Evolutionary conservation across 2,797 vertebrate genomes (phyloP).

Genomic region (Pygocentrus nattereri): DNA sequence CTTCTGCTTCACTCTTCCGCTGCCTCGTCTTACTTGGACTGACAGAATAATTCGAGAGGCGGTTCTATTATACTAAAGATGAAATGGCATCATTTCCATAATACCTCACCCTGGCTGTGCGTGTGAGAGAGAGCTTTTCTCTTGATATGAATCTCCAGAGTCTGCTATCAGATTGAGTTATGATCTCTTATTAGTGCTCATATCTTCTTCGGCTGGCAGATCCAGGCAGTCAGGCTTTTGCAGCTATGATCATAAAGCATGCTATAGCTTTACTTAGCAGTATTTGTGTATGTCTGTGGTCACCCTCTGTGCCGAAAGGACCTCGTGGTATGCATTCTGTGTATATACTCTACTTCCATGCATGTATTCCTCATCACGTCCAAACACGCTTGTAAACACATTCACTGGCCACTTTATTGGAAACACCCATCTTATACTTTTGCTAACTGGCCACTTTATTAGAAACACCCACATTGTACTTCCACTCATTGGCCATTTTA

Average conservation of each 20-base stretch:
- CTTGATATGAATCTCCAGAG: conserved; percentile 3
- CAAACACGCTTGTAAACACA: too few species aligned
- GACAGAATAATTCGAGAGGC: neutral
- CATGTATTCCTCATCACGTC: too few species aligned
- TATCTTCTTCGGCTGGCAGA: conserved; percentile 15
- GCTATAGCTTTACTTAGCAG: neutral
- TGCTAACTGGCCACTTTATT: too few species aligned
- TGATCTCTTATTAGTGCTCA: conserved; percentile 29
- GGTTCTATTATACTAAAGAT: neutral
- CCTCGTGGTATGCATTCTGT: neutral
- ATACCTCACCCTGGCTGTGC: neutral
- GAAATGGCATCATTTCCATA: conserved; percentile 16
- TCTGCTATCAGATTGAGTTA: conserved; percentile 21
- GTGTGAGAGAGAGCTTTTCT: neutral
- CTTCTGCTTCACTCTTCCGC: neutral
- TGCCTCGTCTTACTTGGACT: neutral
- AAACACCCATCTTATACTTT: too few species aligned
- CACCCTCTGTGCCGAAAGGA: neutral
- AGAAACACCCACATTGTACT: too few species aligned
- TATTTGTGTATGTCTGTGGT: neutral
- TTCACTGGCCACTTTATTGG: too few species aligned
- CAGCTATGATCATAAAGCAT: neutral
- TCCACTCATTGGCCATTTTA: too few species aligned
- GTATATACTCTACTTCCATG: too few species aligned
- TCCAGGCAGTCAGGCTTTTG: neutral